Evolutionary conservation across 2,888 invertebrate genomes (phyloP), one percentile per base, ranked within the genome.

Genomic region (Oscheius sp.): DNA sequence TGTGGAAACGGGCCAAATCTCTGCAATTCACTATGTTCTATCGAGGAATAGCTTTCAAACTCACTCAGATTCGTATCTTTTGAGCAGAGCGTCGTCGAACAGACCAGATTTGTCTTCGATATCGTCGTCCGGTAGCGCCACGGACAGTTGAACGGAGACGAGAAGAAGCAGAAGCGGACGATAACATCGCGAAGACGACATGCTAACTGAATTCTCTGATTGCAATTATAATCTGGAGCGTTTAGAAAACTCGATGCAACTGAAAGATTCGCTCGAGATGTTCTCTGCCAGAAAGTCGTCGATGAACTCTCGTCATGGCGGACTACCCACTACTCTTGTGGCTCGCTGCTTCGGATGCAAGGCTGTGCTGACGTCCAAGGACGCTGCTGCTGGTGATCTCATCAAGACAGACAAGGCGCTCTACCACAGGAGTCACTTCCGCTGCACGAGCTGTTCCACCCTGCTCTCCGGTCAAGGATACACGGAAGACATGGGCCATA

Each of bases 1-100:
- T 65, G 42, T 35, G 11, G 11, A 53, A n/a, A 11, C n/a, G 55
- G 29, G 73, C 73, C 7, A 73, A 13, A 32, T 73, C 73, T 29
- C 73, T 72, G 53, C 29, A 50, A 72, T 32, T 29, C 2, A 51
- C 33, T 9, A 5, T 42, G 11, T 21, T 42, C 42, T 21, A 47
- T 9, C 13, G 48, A 63, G 10, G 10, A 9, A 4, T 10, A 42
- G 10, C 1, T 32, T 13, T 1, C 5, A 33, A 33, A 33, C 47
- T 21, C 2, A 68, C 68, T 55, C 68, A 3, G 65, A 33, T 33
- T 53, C 68, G 33, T 51, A 29, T 55, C 53, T 68, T n/a, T 55
- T 35, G 55, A 55, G 13, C 33, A 68, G 42, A 9, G 29, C 55
- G 10, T 68, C 68, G 13, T 68, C 55, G 53, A 68, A 68, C 13